A percentile compares a stretch with the other conserved stretches of the same genome.
Conservation (phyloP, 2,113 vertebrate species). For the Odocoileus hemionus region DNA sequence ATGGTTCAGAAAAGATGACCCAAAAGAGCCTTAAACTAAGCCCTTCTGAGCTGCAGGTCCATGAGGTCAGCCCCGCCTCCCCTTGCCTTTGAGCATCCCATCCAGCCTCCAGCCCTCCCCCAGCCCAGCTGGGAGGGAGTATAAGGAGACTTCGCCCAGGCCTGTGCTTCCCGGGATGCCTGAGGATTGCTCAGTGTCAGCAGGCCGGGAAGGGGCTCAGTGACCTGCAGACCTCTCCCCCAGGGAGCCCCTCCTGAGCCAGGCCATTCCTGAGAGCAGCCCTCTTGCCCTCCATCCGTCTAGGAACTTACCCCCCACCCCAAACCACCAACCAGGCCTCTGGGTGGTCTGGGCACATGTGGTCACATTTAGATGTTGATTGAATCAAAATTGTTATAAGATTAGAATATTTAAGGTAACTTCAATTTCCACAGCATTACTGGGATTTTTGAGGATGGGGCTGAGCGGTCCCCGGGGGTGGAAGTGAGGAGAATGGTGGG, state of each 20-base stretch:
- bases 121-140: background rate
- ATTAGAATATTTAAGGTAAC: constrained; percentile 83
- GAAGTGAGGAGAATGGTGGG: background rate
- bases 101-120: background rate
- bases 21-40: background rate
- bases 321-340: constrained; percentile 18
- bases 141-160: background rate
- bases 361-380: constrained; percentile 85
- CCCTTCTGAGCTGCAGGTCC: background rate
- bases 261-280: background rate
- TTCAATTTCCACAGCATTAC: constrained; percentile 85
- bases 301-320: background rate
- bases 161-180: background rate
- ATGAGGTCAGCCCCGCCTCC: background rate
- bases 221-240: background rate
- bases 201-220: background rate
- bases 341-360: constrained; percentile 88
- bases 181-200: background rate
- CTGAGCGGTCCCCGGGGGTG: constrained; percentile 64
- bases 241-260: background rate
- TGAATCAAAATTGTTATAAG: constrained; percentile 82
- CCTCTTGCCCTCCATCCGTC: background rate
- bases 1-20: background rate
- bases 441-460: constrained; percentile 83
- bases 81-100: too few relatives aligned